These are phyloP conservation scores for Cairina moschata DNA, from an alignment of 2,113 vertebrate genomes.

Conservation along the genomic window DNA sequence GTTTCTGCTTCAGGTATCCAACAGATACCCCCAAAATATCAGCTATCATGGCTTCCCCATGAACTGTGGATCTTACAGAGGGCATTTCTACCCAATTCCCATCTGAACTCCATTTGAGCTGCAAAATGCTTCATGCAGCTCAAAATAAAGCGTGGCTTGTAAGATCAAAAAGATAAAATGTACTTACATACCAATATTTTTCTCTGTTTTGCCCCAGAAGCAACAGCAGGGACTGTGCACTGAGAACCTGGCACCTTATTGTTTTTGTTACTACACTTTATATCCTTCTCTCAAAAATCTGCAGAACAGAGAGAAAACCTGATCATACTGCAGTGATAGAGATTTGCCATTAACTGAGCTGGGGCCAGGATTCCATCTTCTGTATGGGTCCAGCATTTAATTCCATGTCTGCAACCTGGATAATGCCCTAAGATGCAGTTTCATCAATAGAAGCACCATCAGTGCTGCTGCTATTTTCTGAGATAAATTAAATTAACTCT, in stretches of 20 bases:
- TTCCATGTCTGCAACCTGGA: not conserved
- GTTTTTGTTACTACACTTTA: not conserved
- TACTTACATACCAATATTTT: not conserved
- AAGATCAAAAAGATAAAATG: not conserved
- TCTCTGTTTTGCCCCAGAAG: too few relatives aligned
- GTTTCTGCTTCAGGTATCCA: not conserved
- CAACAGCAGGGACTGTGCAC: not conserved
- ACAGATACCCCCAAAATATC: not conserved
- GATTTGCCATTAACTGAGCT: not conserved
- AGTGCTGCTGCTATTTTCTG: not conserved
- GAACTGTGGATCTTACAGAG: not conserved
- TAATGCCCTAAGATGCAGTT: not conserved
- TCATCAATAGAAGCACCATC: not conserved
- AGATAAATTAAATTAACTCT: constrained; percentile 8
- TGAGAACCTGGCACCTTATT: not conserved
- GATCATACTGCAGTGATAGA: not conserved
- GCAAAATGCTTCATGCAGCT: not conserved
- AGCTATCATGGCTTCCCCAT: not conserved
- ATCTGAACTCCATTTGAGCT: not conserved
- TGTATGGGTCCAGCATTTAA: not conserved
- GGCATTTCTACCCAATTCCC: not conserved
- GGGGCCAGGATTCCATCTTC: not conserved
- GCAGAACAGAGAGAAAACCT: not conserved
- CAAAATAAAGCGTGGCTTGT: not conserved
- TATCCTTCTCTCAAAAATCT: not conserved